Evolutionary conservation across 2,888 invertebrate genomes (phyloP), one percentile per base, ranked within the genome.

Genomic region (Callosobruchus maculatus): DNA sequence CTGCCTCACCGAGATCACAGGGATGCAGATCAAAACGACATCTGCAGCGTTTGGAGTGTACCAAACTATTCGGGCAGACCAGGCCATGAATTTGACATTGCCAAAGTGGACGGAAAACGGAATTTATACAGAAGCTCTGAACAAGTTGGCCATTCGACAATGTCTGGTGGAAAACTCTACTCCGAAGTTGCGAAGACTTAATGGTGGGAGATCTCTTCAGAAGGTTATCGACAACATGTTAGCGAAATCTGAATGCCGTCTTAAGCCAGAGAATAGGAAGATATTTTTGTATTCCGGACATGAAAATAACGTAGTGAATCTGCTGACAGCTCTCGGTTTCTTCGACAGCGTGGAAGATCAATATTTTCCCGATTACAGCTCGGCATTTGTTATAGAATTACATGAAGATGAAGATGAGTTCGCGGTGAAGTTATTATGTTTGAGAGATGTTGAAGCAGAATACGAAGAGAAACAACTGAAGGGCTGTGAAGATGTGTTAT

Each of bases 291-390:
- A 88, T 82, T 87, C 89, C 31, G 90, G 88, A 0, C 92, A 92
- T 82, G 91, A 92, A 80, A 88, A 89, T 4, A 91, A 90, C 31
- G 85, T 91, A 5, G 87, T 89, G 20, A 87, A 89, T 67, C 78
- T 91, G 31, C 83, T 91, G 49, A 83, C 85, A 21, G 87, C 89
- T 30, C 83, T 91, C 21, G 85, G 86, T 13, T 83, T 90, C 21
- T 91, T 85, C 81, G 67, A 75, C 20, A 80, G 87, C 71, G 7
- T 49, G 9, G 49, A 26, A 4, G 26, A 49, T 13, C 85, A 87
- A 0, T 88, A 89, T 77, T 83, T 86, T 73, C 85, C 86, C 0
- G 82, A 82, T 67, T 86, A 85, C 76, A 83, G 84, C 72, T 80
- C 85, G 3, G 85, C 86, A 7, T 83, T 84, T 66, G 78, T 86